Base-by-base conservation (phyloP, 2,888 invertebrate genomes). In the Masnerella sp. region DNA sequence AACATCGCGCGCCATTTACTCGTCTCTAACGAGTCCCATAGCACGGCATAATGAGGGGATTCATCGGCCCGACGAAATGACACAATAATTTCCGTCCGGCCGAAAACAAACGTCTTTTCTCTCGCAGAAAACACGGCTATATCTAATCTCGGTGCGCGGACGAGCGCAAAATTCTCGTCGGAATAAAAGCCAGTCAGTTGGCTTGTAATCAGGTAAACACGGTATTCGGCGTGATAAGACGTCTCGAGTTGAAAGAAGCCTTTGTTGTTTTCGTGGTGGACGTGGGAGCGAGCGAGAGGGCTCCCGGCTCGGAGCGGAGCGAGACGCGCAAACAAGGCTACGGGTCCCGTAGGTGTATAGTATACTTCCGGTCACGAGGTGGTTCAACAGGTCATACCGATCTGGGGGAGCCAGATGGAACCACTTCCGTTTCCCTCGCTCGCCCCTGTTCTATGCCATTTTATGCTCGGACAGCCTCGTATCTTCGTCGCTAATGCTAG, bases 371-470 rank as follows among this genome's bases (percentile, higher is more conserved):
- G 86, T 85, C 84, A 84, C 83, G 86, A 87, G 87, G 85, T 86
- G 86, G 87, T 86, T 86, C 87, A 87, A 86, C 87, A 87, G 87
- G 87, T 87, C 87, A 87, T 83, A 84, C 85, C 83, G 82, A 84
- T 82, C 67, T 61, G 75, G 84, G 83, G 84, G 85, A 84, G 84
- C 85, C 87, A 87, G 86, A 87, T 87, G 86, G 85, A 85, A 87
- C 85, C 85, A 85, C 86, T 87, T 87, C 87, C 87, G 86, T 65
- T 69, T 67, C 75, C 76, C 75, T 65, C 78, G 22, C 47, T 59
- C 65, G 52, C 58, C 70, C 72, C 65, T 70, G 68, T 69, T 51
- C 62, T 43, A 25, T 58, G 56, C 72, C 71, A 78, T 76, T 78
- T 78, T 76, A 75, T 74, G 76, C 73, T 73, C 77, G 75, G 73